Evolutionary conservation across 2,888 invertebrate genomes (phyloP).

Genomic region (Pristionchus exspectatus): DNA sequence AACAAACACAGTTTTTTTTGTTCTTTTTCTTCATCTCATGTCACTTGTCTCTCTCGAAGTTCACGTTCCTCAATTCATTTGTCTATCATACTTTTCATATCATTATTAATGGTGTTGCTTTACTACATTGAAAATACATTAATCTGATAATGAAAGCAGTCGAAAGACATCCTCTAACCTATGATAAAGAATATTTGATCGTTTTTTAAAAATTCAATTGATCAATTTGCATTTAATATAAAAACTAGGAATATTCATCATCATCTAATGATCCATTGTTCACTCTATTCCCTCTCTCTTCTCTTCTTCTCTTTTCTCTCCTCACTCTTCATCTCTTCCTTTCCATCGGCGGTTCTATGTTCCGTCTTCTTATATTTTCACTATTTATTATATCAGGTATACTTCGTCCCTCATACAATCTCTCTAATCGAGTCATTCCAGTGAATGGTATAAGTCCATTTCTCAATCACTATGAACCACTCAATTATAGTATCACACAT

Average conservation of each 20-base stretch:
- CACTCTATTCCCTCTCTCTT: neutral
- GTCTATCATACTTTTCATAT: too few species aligned
- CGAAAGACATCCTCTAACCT: too few species aligned
- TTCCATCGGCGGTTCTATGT: neutral
- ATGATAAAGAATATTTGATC: too few species aligned
- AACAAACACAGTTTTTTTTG: neutral
- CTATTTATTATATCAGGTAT: neutral
- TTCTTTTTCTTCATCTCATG: too few species aligned
- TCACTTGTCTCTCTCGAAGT: too few species aligned
- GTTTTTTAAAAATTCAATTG: too few species aligned
- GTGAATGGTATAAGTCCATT: neutral
- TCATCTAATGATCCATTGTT: neutral
- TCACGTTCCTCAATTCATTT: too few species aligned
- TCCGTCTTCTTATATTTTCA: neutral
- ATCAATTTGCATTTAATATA: neutral
- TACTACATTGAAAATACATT: too few species aligned
- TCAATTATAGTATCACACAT: neutral
- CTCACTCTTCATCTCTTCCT: neutral
- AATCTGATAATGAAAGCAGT: too few species aligned
- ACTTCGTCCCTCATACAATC: neutral
- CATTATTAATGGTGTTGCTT: too few species aligned
- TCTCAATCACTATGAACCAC: slow-evolving; percentile 3
- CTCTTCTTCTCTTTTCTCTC: neutral
- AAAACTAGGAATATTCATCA: neutral
- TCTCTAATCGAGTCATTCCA: neutral